Percentiles rank a stretch among this genome's conserved stretches.
Conservation (phyloP, 2,888 invertebrate species). For the Ochlodes sylvanus region DNA sequence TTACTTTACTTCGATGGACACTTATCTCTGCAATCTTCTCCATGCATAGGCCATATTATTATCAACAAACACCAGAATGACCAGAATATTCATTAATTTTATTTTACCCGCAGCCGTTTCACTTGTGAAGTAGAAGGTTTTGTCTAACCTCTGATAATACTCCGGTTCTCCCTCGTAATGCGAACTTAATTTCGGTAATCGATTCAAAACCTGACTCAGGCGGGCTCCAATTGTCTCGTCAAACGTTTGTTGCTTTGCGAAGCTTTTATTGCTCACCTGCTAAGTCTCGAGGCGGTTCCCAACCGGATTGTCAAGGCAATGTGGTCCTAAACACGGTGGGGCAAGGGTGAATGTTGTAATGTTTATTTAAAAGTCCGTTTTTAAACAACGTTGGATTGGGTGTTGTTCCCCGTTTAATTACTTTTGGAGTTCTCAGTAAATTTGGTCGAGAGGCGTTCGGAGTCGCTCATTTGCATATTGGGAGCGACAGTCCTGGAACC, state of each 20-base stretch:
- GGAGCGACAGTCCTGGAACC: not conserved
- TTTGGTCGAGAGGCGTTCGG: slow-evolving; percentile 15
- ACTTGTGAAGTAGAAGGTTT: too few species aligned
- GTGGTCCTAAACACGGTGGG: not conserved
- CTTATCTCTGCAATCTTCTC: too few species aligned
- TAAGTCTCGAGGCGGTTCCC: not conserved
- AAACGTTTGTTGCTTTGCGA: slow-evolving; percentile 11
- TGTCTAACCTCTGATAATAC: too few species aligned
- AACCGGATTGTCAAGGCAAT: not conserved
- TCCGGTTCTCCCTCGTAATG: not conserved
- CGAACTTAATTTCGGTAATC: slow-evolving; percentile 6
- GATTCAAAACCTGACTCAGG: not conserved
- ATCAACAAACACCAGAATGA: too few species aligned
- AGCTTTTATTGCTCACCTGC: slow-evolving; percentile 24
- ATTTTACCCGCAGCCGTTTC: too few species aligned
- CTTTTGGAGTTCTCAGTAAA: slow-evolving; percentile 23
- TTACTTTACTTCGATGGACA: too few species aligned
- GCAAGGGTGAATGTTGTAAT: slow-evolving; percentile 7
- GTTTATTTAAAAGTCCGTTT: slow-evolving; percentile 10
- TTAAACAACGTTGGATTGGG: slow-evolving; percentile 5
- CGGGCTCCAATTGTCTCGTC: slow-evolving; percentile 2
- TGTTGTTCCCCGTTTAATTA: slow-evolving; percentile 31
- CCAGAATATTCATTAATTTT: too few species aligned
- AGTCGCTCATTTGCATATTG: slow-evolving; percentile 28
- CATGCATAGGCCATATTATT: too few species aligned